phyloP scores from a whole-genome alignment of 2,113 vertebrate genomes.

The Reinhardtius hippoglossoides region DNA sequence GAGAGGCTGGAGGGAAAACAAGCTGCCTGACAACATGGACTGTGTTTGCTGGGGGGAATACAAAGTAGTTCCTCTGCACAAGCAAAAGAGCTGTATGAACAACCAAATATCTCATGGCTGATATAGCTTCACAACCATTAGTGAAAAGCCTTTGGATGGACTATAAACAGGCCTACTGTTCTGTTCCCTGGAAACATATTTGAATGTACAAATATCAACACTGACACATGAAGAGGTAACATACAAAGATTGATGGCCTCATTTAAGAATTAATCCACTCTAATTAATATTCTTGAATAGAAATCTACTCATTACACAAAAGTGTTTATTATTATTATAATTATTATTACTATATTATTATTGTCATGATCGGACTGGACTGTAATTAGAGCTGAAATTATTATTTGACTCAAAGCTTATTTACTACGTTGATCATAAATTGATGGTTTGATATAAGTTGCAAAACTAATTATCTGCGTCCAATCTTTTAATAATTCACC shows the following conservation, averaged over 20 bases:
- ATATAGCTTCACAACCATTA: background rate
- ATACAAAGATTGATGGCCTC: background rate
- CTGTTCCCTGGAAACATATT: background rate
- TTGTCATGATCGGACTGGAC: no score
- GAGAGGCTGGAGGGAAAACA: conserved; percentile 32
- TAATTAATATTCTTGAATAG: background rate
- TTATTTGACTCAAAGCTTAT: no score
- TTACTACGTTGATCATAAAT: no score
- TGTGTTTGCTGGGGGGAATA: conserved; percentile 43
- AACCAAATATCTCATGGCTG: background rate
- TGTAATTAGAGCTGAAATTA: no score
- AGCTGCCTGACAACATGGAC: conserved; percentile 17
- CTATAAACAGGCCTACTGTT: background rate
- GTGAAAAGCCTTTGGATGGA: background rate
- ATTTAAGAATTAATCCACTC: background rate
- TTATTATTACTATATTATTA: no score
- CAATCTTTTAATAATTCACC: no score
- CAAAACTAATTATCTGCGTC: no score
- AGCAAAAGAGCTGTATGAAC: conserved; percentile 9
- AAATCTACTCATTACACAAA: background rate
- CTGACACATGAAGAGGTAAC: background rate
- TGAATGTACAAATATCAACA: background rate
- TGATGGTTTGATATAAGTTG: no score
- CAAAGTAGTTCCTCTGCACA: conserved; percentile 41
- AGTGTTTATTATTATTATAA: background rate